Conservation (phyloP, 2,888 invertebrate species). For the Cyclophora punctaria region DNA sequence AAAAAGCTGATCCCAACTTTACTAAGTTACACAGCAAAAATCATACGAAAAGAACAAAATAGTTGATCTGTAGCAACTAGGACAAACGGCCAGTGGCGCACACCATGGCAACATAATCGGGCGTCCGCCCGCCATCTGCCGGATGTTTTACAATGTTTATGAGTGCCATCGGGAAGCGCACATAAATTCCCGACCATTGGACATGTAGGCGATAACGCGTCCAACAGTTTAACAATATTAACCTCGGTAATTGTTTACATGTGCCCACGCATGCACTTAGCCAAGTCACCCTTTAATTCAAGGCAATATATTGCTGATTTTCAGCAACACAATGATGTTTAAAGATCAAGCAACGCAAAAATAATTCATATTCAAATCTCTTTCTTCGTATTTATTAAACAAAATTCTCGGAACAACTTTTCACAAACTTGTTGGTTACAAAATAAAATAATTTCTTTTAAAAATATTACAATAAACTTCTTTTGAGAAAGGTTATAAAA, state of each 20-base stretch:
- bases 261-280: slow-evolving; percentile 16
- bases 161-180: slow-evolving; percentile 64
- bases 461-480: slow-evolving; percentile 11
- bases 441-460: background rate
- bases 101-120: slow-evolving; percentile 46
- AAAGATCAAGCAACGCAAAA: too few relatives aligned
- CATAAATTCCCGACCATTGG: slow-evolving; percentile 63
- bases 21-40: too few relatives aligned
- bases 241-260: slow-evolving; percentile 40
- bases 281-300: too few relatives aligned
- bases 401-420: too few relatives aligned
- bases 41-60: too few relatives aligned
- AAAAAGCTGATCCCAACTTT: too few relatives aligned
- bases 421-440: background rate
- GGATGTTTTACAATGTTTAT: slow-evolving; percentile 73
- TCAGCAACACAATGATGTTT: too few relatives aligned
- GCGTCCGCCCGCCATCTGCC: slow-evolving; percentile 60
- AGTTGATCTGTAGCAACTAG: too few relatives aligned
- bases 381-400: too few relatives aligned
- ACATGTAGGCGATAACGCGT: slow-evolving; percentile 50
- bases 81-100: background rate
- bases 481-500: slow-evolving; percentile 25
- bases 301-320: too few relatives aligned
- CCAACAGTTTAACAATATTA: slow-evolving; percentile 48
- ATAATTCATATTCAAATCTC: too few relatives aligned